Evolutionary conservation across 2,888 invertebrate species (phyloP).

Genomic region (Parelbella ahira): DNA sequence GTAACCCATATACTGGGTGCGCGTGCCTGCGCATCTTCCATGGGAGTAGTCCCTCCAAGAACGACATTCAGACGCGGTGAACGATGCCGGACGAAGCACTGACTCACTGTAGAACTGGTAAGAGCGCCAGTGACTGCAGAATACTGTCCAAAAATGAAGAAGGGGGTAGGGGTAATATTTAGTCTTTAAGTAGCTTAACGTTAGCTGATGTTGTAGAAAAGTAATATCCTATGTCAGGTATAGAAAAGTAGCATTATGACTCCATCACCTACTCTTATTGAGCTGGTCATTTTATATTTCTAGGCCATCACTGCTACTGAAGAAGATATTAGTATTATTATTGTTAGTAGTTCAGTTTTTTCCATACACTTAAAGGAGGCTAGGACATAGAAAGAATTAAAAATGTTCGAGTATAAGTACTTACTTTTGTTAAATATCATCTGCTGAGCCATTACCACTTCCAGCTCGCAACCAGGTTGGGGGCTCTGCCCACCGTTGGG

Average conservation of each 20-base stretch:
- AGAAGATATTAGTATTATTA: too few species aligned
- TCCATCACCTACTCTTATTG: too few species aligned
- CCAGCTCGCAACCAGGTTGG: conserved; percentile 82
- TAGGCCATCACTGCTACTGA: too few species aligned
- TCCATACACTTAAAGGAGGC: too few species aligned
- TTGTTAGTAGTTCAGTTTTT: too few species aligned
- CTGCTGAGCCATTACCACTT: conserved; percentile 69
- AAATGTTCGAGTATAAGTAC: too few species aligned
- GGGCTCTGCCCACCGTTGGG: conserved; percentile 82
- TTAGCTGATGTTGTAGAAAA: too few species aligned
- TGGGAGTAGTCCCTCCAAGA: conserved; percentile 66
- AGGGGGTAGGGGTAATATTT: conserved; percentile 8
- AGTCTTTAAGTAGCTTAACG: too few species aligned
- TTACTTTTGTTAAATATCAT: conserved; percentile 65
- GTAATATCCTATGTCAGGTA: too few species aligned
- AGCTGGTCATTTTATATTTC: too few species aligned
- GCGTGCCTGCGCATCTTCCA: conserved; percentile 58
- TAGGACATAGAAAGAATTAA: too few species aligned
- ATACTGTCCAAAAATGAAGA: conserved; percentile 48
- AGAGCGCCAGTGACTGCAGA: conserved; percentile 84
- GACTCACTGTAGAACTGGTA: conserved; percentile 82
- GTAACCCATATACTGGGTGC: conserved; percentile 68
- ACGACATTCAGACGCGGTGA: conserved; percentile 67
- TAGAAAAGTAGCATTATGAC: too few species aligned
- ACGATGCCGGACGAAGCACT: conserved; percentile 67